A percentile compares a stretch with the other conserved stretches of the same genome.
These are phyloP conservation scores for Drosophila tsacasi DNA, from an alignment of 1,140 invertebrate species.

Conservation along the genomic window DNA sequence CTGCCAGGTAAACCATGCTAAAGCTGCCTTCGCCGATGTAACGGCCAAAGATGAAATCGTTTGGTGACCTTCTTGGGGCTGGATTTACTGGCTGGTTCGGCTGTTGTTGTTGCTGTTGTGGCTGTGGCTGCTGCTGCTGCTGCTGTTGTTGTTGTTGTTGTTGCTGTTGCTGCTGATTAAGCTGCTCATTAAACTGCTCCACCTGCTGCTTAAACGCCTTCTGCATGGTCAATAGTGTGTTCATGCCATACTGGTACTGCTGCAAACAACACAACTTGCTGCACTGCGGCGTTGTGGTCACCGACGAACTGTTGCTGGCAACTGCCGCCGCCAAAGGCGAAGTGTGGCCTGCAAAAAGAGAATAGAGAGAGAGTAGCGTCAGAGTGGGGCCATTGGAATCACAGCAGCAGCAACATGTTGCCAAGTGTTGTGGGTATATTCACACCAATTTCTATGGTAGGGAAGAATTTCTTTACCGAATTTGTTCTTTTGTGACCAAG, in stretches of 20 bases:
- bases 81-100: conserved; percentile 76
- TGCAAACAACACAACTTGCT: conserved; percentile 59
- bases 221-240: conserved; percentile 30
- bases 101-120: conserved; percentile 19
- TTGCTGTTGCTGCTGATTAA: conserved; percentile 39
- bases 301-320: conserved; percentile 73
- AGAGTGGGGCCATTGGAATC: background rate
- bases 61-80: conserved; percentile 89
- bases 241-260: conserved; percentile 42
- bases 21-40: conserved; percentile 98
- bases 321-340: conserved; percentile 78
- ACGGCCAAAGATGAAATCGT: conserved; percentile 98
- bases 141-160: conserved; percentile 34
- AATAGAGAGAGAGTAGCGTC: conserved; percentile 19
- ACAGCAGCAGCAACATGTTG: conserved; percentile 60
- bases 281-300: conserved; percentile 61
- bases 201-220: conserved; percentile 38
- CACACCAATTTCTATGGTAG: background rate
- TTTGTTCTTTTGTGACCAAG: background rate
- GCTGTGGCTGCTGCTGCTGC: conserved; percentile 40
- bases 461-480: background rate
- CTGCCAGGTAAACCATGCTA: conserved; percentile 97
- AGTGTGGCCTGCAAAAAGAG: conserved; percentile 60
- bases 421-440: background rate
- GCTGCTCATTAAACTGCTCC: conserved; percentile 30